Evolutionary conservation across 2,113 vertebrate genomes (phyloP), one percentile per base, ranked within the genome.

Genomic region (Pteruthius melanotis): DNA sequence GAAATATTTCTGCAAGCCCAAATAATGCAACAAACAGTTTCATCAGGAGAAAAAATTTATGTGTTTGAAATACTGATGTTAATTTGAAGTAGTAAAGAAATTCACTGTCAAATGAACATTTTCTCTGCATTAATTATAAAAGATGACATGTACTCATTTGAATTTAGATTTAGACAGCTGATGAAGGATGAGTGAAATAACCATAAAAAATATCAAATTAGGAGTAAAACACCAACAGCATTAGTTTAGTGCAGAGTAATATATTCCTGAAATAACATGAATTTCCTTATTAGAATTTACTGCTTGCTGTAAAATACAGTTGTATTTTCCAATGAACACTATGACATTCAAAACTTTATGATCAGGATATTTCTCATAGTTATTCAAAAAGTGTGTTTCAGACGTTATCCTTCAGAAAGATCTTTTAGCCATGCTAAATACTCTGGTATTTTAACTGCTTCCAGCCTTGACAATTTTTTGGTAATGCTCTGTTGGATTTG

Each of bases 71-170:
- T 35, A 31, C 50, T 90, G 18, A 83, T 66, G 31, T 74, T 87
- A 87, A 86, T 89, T 93, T 78, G 74, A 84, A 93, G 69, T 76
- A 44, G 40, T 71, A n/a, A 28, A 91, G 52, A 78, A 97, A 83
- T 72, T n/a, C 66, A 68, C 53, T 93, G 53, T 94, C 80, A 92
- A 37, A 91, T 93, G 70, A 86, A 71, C 3, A 2, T 7, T 23
- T 93, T 86, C 42, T 53, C 37, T 53, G 59, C 39, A 54, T 71
- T 92, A 64, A 45, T 91, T 89, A 54, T 68, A 56, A 80, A 68
- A 91, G 13, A 18, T 40, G 49, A 50, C 12, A 22, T 26, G 16
- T 33, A 72, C 15, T 45, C 15, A 81, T 71, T 61, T 90, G 30
- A 65, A 71, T 96, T 91, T 94, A 54, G 17, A 15, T 95, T 91